Evolutionary conservation across 2,888 invertebrate genomes (phyloP).

Genomic region (Melikaiella ostensackeni): DNA sequence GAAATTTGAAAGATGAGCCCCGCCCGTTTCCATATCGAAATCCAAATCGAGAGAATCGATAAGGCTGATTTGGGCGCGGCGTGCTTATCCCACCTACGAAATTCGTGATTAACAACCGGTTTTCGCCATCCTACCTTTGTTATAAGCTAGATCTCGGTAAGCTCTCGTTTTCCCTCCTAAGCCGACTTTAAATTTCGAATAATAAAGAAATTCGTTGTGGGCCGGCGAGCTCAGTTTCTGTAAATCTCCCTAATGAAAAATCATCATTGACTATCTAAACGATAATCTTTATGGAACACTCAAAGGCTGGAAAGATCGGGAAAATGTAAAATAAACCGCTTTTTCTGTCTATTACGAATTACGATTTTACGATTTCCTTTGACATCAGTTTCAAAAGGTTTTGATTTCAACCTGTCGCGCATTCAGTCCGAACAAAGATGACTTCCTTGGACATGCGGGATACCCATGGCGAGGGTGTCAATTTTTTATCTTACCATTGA

Average conservation of each 20-base stretch:
- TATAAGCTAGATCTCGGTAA: background rate
- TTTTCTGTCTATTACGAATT: background rate
- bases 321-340: background rate
- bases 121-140: constrained; percentile 12
- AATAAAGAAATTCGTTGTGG: background rate
- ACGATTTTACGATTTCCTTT: constrained; percentile 22
- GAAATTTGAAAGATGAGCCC: constrained; percentile 23
- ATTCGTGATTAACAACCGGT: constrained; percentile 34
- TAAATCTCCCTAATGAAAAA: background rate
- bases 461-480: constrained; percentile 41
- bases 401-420: constrained; percentile 27
- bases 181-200: background rate
- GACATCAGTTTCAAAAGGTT: constrained; percentile 25
- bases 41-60: constrained; percentile 23
- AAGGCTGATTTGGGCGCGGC: constrained; percentile 20
- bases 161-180: background rate
- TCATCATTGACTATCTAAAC: background rate
- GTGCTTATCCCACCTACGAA: constrained; percentile 28
- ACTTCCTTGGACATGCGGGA: constrained; percentile 27
- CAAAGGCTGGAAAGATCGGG: background rate
- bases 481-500: constrained; percentile 43
- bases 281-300: background rate
- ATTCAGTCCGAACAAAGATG: constrained; percentile 26
- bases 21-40: constrained; percentile 15
- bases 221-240: background rate